Evolutionary conservation across 92 coral and sea anemone genomes (phyloP).

Genomic region (Epizoanthus scotinus): DNA sequence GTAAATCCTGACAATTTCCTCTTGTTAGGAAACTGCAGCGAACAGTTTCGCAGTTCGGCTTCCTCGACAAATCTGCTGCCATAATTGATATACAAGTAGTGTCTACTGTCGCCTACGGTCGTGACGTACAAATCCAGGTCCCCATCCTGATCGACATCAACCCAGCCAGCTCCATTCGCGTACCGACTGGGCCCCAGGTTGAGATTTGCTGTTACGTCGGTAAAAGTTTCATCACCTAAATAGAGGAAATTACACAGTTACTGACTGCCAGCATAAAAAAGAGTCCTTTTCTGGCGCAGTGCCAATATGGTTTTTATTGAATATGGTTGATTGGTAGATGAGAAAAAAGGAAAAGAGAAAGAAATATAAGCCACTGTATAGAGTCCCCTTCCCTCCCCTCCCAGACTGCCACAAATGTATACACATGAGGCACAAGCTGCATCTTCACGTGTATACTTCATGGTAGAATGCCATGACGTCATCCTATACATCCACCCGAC

Average conservation of each 20-base stretch:
- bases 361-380: not conserved
- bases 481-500: too few relatives aligned
- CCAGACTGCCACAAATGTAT: too few relatives aligned
- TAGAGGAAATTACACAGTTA: not conserved
- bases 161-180: slow-evolving; percentile 98
- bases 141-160: slow-evolving; percentile 92
- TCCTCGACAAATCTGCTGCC: slow-evolving; percentile 80
- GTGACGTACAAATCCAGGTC: slow-evolving; percentile 95
- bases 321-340: too few relatives aligned
- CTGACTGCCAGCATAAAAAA: not conserved
- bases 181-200: slow-evolving; percentile 83
- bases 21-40: slow-evolving; percentile 75
- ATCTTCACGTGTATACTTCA: too few relatives aligned
- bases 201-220: slow-evolving; percentile 76
- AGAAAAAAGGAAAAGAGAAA: too few relatives aligned
- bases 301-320: too few relatives aligned
- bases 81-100: slow-evolving; percentile 85
- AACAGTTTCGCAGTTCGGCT: slow-evolving; percentile 81
- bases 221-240: slow-evolving; percentile 85
- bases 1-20: slow-evolving; percentile 93
- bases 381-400: too few relatives aligned
- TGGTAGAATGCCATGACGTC: too few relatives aligned
- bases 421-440: too few relatives aligned
- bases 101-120: slow-evolving; percentile 82
- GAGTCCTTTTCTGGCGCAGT: too few relatives aligned